phyloP scores from a whole-genome alignment of 2,888 invertebrate species.

The Erebia ligea region DNA sequence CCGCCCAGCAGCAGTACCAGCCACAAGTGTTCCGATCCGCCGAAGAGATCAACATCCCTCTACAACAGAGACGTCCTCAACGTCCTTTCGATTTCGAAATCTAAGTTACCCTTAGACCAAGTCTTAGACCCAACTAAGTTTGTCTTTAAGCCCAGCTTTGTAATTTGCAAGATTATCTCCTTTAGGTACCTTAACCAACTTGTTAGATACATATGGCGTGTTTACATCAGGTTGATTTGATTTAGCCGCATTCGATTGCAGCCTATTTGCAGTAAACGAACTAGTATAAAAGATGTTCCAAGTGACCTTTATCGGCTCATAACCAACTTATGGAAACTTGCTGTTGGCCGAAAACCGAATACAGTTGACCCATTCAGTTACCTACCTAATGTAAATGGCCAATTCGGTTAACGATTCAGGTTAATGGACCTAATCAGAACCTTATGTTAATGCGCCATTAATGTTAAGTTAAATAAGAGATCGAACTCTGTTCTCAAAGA shows the following conservation, averaged over 20 bases:
- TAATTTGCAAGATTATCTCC: slow-evolving; percentile 34
- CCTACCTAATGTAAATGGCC: too few relatives aligned
- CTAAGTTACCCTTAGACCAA: slow-evolving; percentile 47
- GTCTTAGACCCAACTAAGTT: slow-evolving; percentile 24
- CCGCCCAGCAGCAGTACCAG: slow-evolving; percentile 53
- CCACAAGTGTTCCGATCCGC: slow-evolving; percentile 92
- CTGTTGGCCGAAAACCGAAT: too few relatives aligned
- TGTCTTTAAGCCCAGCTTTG: slow-evolving; percentile 30
- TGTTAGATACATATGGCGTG: not conserved
- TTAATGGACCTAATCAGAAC: too few relatives aligned
- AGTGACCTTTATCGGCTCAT: too few relatives aligned
- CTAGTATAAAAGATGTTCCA: too few relatives aligned
- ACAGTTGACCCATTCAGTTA: too few relatives aligned
- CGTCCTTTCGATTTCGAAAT: slow-evolving; percentile 77
- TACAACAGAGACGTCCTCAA: slow-evolving; percentile 90
- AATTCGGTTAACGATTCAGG: too few relatives aligned
- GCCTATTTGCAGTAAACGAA: too few relatives aligned
- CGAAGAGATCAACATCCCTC: slow-evolving; percentile 93
- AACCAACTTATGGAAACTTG: too few relatives aligned
- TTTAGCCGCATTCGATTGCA: too few relatives aligned
- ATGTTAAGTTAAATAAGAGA: not conserved
- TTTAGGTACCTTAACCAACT: not conserved
- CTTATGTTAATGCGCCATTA: too few relatives aligned
- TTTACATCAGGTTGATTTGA: too few relatives aligned
- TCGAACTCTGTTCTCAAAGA: slow-evolving; percentile 10